These are phyloP conservation scores for Corythornis vintsioides DNA, from an alignment of 2,113 vertebrate genomes.

Conservation along the genomic window DNA sequence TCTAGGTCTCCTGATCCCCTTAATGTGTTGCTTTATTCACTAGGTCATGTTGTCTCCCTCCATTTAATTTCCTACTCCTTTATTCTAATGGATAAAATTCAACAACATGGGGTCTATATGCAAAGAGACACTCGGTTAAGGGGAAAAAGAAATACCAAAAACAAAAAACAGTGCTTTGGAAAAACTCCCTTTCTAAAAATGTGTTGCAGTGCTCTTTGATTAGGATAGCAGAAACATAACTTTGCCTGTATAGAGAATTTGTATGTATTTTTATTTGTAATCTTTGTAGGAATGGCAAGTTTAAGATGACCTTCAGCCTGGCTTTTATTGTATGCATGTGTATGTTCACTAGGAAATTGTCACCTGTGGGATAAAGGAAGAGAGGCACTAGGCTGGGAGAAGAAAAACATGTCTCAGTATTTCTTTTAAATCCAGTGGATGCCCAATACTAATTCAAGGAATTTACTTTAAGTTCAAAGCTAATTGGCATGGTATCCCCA, in stretches of 20 bases:
- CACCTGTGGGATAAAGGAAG: not conserved
- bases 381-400: not conserved
- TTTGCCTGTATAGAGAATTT: not conserved
- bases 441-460: not conserved
- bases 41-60: not conserved
- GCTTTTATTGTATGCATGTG: not conserved
- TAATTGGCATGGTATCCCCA: not conserved
- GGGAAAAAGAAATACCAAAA: not conserved
- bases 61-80: not conserved
- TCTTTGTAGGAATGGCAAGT: not conserved
- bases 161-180: accelerated
- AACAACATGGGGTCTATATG: not conserved
- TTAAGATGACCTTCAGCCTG: not conserved
- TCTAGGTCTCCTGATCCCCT: not conserved
- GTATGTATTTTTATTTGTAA: not conserved
- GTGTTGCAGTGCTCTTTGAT: not conserved
- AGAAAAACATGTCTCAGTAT: not conserved
- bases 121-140: not conserved
- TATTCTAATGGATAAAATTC: not conserved
- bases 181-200: not conserved
- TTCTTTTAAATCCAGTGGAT: not conserved
- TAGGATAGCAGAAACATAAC: not conserved
- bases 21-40: not conserved
- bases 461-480: not conserved
- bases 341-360: not conserved